Evolutionary conservation across 2,888 invertebrate genomes (phyloP).

Genomic region (Ferdinandea cuprea): DNA sequence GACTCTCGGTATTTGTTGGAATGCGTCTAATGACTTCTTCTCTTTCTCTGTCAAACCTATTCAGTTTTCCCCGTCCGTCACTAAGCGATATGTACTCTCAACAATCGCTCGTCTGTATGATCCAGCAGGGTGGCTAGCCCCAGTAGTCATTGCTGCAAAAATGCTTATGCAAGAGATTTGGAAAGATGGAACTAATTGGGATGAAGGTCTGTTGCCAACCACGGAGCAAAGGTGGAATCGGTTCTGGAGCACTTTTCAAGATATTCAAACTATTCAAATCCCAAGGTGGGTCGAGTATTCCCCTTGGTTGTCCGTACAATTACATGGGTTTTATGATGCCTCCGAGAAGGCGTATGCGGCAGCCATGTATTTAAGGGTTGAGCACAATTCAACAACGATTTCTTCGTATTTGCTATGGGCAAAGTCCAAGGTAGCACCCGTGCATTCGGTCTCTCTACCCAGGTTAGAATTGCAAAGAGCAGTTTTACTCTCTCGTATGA

Average conservation of each 20-base stretch:
- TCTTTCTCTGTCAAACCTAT: not conserved
- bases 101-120: conserved; percentile 16
- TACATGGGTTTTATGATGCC: no score
- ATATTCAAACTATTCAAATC: not conserved
- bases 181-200: not conserved
- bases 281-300: no score
- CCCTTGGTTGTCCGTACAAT: no score
- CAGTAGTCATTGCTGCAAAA: not conserved
- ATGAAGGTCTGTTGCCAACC: not conserved
- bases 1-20: conserved; percentile 17
- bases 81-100: conserved; percentile 16
- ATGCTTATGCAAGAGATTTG: not conserved
- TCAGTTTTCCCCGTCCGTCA: no score
- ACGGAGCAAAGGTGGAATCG: not conserved
- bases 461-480: not conserved
- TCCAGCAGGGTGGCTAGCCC: conserved; percentile 18
- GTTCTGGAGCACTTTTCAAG: not conserved
- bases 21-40: not conserved
- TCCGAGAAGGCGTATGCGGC: no score
- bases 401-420: no score
- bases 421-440: no score
- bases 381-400: no score
- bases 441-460: not conserved
- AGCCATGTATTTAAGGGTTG: not conserved
- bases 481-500: no score